phyloP scores from a whole-genome alignment of 2,113 vertebrate genomes.

The Recurvirostra avosetta region DNA sequence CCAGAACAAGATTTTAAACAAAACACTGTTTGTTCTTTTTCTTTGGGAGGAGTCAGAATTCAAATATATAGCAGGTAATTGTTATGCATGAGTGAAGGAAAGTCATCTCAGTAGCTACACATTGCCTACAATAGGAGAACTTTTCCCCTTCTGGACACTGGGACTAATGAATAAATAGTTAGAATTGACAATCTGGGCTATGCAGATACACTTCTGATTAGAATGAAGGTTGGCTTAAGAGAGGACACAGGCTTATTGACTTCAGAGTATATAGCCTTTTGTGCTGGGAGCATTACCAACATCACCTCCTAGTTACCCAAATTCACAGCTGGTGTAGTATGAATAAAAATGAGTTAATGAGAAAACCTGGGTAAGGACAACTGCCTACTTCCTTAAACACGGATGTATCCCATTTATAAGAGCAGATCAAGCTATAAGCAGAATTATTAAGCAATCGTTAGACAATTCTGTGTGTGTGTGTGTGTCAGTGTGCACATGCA shows the following conservation, averaged over 20 bases:
- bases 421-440: neutral
- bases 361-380: neutral
- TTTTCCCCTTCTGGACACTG: neutral
- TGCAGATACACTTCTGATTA: neutral
- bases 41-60: neutral
- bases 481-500: no score
- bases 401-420: neutral
- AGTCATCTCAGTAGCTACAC: neutral
- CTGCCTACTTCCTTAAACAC: neutral
- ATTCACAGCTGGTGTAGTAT: neutral
- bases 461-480: neutral
- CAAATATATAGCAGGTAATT: neutral
- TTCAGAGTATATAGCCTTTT: neutral
- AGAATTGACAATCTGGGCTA: neutral
- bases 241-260: neutral
- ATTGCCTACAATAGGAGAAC: neutral
- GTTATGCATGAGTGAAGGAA: neutral
- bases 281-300: neutral
- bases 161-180: neutral
- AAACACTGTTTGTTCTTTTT: neutral
- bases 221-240: neutral
- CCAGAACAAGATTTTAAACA: neutral
- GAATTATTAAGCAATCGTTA: neutral
- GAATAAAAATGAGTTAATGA: neutral
- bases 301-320: neutral